A percentile compares a stretch with the other conserved stretches of the same genome.
phyloP scores from a whole-genome alignment of 2,113 vertebrate species.

The Campylomormyrus tamandua region DNA sequence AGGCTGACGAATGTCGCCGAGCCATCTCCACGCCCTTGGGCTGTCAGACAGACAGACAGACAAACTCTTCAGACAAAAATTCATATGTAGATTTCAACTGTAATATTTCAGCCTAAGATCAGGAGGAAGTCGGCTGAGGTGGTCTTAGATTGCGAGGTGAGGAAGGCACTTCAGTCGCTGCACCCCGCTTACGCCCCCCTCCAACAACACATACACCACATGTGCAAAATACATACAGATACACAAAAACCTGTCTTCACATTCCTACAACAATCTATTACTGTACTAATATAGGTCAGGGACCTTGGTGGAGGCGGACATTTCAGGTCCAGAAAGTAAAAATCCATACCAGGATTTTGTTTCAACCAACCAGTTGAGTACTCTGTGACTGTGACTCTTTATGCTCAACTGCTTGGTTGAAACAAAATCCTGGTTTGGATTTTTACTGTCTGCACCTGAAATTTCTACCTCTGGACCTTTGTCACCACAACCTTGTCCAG shows the following conservation, averaged over 20 bases:
- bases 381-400: no score
- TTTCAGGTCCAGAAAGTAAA: no score
- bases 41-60: not conserved
- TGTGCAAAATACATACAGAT: not conserved
- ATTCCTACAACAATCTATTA: not conserved
- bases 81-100: not conserved
- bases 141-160: not conserved
- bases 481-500: not conserved
- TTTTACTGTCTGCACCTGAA: no score
- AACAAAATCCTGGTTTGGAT: no score
- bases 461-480: not conserved
- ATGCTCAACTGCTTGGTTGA: no score
- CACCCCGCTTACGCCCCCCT: not conserved
- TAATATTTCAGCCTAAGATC: not conserved
- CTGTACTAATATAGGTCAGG: not conserved
- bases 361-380: no score
- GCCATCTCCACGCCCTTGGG: not conserved
- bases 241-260: not conserved
- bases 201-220: not conserved
- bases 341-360: no score
- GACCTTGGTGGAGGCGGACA: not conserved
- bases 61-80: not conserved
- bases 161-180: not conserved
- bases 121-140: not conserved
- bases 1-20: not conserved